Conservation (phyloP, 2,113 vertebrate genomes). For the Synchiropus splendidus region DNA sequence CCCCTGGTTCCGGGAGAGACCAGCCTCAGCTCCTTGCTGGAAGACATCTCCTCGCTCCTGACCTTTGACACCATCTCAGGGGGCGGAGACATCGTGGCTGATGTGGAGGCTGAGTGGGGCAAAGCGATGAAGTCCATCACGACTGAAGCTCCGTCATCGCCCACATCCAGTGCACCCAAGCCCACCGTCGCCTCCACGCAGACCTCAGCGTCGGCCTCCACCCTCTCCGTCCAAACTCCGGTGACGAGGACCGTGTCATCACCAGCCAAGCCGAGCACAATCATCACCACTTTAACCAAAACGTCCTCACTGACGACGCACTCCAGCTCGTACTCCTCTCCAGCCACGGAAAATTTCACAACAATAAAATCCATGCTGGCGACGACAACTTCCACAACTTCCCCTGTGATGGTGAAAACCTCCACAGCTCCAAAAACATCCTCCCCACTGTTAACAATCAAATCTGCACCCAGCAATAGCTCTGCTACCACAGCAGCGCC, state of each 20-base stretch:
- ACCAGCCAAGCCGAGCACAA: conserved; percentile 26
- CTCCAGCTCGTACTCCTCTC: conserved; percentile 23
- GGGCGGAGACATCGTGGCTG: conserved; percentile 90
- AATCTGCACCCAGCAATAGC: conserved; percentile 17
- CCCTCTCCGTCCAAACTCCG: conserved; percentile 7
- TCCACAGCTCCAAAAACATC: conserved; percentile 22
- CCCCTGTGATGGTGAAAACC: conserved; percentile 9
- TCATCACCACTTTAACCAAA: conserved; percentile 39
- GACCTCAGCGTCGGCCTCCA: conserved; percentile 8
- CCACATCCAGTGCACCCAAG: conserved; percentile 30
- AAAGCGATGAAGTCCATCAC: conserved; percentile 70
- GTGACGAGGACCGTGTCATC: conserved; percentile 10
- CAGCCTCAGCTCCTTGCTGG: conserved; percentile 87
- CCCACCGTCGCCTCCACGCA: conserved; percentile 10
- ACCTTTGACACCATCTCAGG: conserved; percentile 95
- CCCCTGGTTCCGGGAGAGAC: conserved; percentile 76
- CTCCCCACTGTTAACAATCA: conserved; percentile 15
- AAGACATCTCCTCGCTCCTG: conserved; percentile 96
- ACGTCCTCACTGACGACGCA: conserved; percentile 31
- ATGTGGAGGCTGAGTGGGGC: conserved; percentile 73
- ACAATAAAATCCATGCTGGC: conserved; percentile 17
- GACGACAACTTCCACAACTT: conserved; percentile 24
- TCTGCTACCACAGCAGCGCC: conserved; percentile 14
- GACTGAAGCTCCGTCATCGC: conserved; percentile 22
- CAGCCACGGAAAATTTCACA: conserved; percentile 11